Evolutionary conservation across 1,140 invertebrate genomes (phyloP).

Genomic region (Dermatophagoides farinae): DNA sequence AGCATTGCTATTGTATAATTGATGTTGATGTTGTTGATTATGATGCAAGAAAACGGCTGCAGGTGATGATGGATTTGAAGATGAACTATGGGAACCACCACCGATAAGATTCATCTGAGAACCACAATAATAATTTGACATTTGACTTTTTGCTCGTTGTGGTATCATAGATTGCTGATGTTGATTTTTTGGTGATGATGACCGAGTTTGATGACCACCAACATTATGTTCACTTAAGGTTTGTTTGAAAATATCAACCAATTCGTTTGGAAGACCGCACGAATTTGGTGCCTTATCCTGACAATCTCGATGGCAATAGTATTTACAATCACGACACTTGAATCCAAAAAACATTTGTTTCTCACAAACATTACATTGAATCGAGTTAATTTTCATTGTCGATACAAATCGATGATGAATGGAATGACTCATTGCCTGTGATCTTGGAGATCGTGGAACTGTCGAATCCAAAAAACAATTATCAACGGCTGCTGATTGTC

Average conservation of each 20-base stretch:
- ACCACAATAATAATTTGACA: conserved; percentile 16
- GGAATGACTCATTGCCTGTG: conserved; percentile 58
- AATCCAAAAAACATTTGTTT: conserved; percentile 74
- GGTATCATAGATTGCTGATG: background rate
- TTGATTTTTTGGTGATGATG: background rate
- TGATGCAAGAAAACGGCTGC: conserved; percentile 34
- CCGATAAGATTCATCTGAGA: conserved; percentile 53
- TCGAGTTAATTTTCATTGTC: conserved; percentile 55
- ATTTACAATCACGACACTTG: conserved; percentile 88
- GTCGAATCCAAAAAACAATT: conserved; percentile 14
- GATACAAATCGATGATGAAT: conserved; percentile 76
- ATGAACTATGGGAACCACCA: conserved; percentile 83
- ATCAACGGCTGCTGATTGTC: background rate
- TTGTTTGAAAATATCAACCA: conserved; percentile 45
- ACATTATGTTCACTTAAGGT: background rate
- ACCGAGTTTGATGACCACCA: background rate
- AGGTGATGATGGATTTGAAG: conserved; percentile 77
- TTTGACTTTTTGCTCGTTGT: conserved; percentile 1
- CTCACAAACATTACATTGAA: conserved; percentile 61
- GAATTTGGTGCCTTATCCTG: conserved; percentile 70
- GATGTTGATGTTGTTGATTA: too few species aligned
- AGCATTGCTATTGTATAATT: conserved; percentile 13
- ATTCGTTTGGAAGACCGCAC: conserved; percentile 63
- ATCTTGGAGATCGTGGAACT: conserved; percentile 44
- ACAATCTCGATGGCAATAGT: conserved; percentile 77